phyloP scores from a whole-genome alignment of 2,113 vertebrate species.

The Eulacestoma nigropectus region DNA sequence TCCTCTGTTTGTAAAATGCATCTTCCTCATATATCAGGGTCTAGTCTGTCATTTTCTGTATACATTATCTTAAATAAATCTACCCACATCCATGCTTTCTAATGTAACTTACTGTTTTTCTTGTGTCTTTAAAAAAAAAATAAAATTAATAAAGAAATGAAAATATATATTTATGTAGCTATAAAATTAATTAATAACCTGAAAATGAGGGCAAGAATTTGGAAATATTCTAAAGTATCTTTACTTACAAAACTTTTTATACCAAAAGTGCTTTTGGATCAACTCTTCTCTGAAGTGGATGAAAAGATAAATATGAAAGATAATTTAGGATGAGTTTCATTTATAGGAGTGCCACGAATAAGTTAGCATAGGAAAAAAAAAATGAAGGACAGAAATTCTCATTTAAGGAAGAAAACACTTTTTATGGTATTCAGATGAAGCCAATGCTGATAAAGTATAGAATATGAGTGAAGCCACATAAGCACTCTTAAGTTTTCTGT shows the following conservation, averaged over 20 bases:
- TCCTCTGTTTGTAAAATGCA: neutral
- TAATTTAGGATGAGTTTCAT: neutral
- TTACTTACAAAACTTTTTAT: neutral
- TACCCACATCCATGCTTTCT: neutral
- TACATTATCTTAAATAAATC: neutral
- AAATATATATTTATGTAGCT: neutral
- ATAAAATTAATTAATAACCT: neutral
- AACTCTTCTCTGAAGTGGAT: neutral
- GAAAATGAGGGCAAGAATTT: neutral
- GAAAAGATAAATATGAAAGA: neutral
- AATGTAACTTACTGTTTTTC: neutral
- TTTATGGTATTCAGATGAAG: neutral
- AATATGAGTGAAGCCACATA: neutral
- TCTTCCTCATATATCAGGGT: neutral
- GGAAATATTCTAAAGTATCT: neutral
- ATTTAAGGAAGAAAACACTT: neutral
- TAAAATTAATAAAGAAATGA: neutral
- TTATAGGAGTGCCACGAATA: neutral
- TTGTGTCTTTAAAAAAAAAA: neutral
- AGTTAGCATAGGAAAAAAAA: neutral
- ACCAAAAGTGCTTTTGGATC: neutral
- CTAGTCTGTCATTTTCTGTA: neutral
- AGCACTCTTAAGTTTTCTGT: neutral
- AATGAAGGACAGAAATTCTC: neutral
- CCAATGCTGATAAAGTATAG: neutral